Evolutionary conservation across 2,888 invertebrate genomes (phyloP), one percentile per base, ranked within the genome.

Genomic region (Eledone cirrhosa): DNA sequence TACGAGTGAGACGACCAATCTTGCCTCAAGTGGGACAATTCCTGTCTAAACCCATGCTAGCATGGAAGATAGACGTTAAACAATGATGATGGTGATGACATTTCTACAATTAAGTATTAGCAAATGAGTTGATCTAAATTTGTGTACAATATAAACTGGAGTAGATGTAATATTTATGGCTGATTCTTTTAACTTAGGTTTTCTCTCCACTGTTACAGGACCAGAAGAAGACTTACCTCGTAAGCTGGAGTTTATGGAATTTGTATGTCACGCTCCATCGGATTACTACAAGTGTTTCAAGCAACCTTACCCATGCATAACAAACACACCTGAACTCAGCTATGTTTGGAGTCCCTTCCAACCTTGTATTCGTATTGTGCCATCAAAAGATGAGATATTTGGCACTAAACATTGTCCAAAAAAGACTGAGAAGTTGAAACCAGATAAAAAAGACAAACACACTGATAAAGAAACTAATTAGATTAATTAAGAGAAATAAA

Each of bases 251-350:
- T 95, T 94, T 84, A 94, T 97, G 94, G 95, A 96, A 88, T 97
- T 97, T 91, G 94, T 97, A 16, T 96, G 97, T 94, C 97, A 96
- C 87, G 96, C 97, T 0, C 97, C 97, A 0, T 96, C 96, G 0
- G 96, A 97, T 90, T 97, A 97, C 81, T 90, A 85, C 90, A 94
- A 94, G 88, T 93, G 94, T 14, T 93, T 93, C 84, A 94, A 93
- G 83, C 94, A 94, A 22, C 96, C 96, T 0, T 96, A 95, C 90
- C 95, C 95, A 22, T 88, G 89, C 3, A 76, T 86, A 5, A 82
- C 85, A 33, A 83, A 82, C 4, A 84, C 87, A 65, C 88, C 89
- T 29, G 87, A 90, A 59, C 83, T 89, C 31, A 89, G 90, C 80
- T 90, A 87, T 82, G 87, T 90, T 59, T 90, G 89, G 89, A 88